Evolutionary conservation across 2,888 invertebrate species (phyloP), one percentile per base, ranked within the genome.

Genomic region (Hirtodrosophila confusa): DNA sequence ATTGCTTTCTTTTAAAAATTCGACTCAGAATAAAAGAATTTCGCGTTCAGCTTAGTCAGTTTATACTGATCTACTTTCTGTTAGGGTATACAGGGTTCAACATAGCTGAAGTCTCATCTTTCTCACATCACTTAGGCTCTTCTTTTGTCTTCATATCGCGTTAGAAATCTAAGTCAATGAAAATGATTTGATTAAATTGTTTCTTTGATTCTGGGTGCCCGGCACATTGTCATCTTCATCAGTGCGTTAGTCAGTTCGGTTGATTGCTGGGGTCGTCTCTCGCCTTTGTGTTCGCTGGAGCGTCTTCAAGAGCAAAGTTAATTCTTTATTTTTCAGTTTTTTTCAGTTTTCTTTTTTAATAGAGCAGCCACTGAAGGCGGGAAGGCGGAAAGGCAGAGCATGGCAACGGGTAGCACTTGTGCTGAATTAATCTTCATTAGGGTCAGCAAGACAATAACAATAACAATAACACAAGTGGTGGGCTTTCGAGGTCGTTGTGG

Each of bases 401-500:
- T 24, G 39, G 56, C 31, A 40, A 24, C 31, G 43, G 41, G 49
- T 45, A 27, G 57, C 86, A 75, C 80, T 79, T 73, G 78, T 57
- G 72, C 69, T 78, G 77, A 86, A 84, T 84, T 86, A 86, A 84
- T 86, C 84, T 84, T 84, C 84, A 84, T 84, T 84, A 86, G 68
- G 84, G 84, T 74, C 80, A 78, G 56, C 53, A 40, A 58, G 50
- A 54, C 64, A 75, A 66, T 17, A 17, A 17, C 68, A 55, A 66
- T 44, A 55, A 54, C 64, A 74, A 66, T 68, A 55, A 66, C 47
- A 55, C 49, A 67, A 61, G 57, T 53, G 64, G 39, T 44, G 60
- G 63, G 47, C 55, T 61, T 36, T 48, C 31, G 56, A 50, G 61
- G 67, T 66, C 67, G 64, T 44, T 29, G 40, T 51, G 62, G 43